Evolutionary conservation across 1,140 invertebrate species (phyloP), one percentile per base, ranked within the genome.

Genomic region (Aleiodes sp.): DNA sequence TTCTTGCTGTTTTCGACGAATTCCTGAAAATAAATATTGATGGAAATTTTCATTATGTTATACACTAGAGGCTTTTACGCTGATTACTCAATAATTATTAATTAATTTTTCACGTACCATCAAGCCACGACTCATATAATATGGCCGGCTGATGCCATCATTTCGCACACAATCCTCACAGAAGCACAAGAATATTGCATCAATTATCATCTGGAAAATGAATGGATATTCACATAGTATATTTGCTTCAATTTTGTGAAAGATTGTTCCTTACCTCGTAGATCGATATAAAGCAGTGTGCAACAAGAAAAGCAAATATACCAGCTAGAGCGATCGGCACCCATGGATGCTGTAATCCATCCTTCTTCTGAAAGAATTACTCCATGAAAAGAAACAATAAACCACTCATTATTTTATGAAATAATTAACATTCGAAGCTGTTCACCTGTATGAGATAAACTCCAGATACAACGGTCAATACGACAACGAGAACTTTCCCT

Each of bases 101-200:
- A 57, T 37, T 6, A 39, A n/a, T n/a, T n/a, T n/a, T n/a, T n/a
- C n/a, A n/a, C 43, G 70, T 71, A 84, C 82, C 92, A 94, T 93
- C 4, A 95, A 82, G 61, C 89, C 90, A 75, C 87, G 88, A 72
- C 91, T 92, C 91, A 94, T 94, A 79, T 85, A 94, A 77, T 94
- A 95, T 0, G 92, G 92, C 69, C 87, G 87, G 6, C 83, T 87
- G 10, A 90, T 86, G 1, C 93, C 93, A 85, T 95, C 92, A 80
- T 95, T 94, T 65, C 88, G 83, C 52, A 90, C 87, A 76, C 89
- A 92, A 75, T 94, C 92, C 82, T 93, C 92, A 85, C 94, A 92
- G 86, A 96, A 95, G 78, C 94, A 95, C 12, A 96, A 79, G 77
- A 95, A 92, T 74, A 95, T 90, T 10, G 93, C 92, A 75, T 95